Evolutionary conservation across 2,113 vertebrate genomes (phyloP), one percentile per base, ranked within the genome.

Genomic region (Cynocephalus volans): DNA sequence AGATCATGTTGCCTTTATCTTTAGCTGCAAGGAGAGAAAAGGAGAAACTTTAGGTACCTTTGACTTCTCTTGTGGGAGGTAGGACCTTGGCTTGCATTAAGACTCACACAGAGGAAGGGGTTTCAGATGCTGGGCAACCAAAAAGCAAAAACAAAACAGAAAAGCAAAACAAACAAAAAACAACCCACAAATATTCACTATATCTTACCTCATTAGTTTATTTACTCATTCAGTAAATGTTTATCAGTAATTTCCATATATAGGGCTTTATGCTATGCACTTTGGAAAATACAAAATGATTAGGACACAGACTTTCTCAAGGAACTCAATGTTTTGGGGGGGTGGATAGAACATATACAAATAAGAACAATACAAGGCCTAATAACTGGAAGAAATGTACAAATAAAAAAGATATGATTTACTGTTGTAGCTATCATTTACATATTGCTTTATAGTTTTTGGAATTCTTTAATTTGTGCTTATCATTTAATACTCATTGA

Each of bases 361-460:
- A 72, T 36, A 77, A 75, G 48, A 93, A 91, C 21, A 93, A 60
- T 52, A 41, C 7, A 67, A 62, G 54, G 26, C 48, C 41, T 41
- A 41, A 58, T 81, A 41, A n/a, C 13, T 24, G 33, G 73, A 95
- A 72, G 19, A 92, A 94, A 88, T 9, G 62, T 13, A 73, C 64
- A 93, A 94, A 87, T 83, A 83, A 95, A 95, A 70, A 64, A 73
- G 19, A 12, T 72, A 18, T 73, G 14, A 86, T 72, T 90, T 95
- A 80, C 65, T 45, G 15, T 81, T 75, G 58, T 54, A 72, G 12
- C 60, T 73, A 17, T 72, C 19, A 76, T 88, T 92, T 95, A 85
- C 18, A 54, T 80, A 73, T 36, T 72, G 70, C 17, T 77, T 69
- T 80, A 81, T 62, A 58, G 14, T 48, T 94, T 84, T 36, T 48